phyloP scores from a whole-genome alignment of 2,797 vertebrate genomes.

The Sebastes reedi region DNA sequence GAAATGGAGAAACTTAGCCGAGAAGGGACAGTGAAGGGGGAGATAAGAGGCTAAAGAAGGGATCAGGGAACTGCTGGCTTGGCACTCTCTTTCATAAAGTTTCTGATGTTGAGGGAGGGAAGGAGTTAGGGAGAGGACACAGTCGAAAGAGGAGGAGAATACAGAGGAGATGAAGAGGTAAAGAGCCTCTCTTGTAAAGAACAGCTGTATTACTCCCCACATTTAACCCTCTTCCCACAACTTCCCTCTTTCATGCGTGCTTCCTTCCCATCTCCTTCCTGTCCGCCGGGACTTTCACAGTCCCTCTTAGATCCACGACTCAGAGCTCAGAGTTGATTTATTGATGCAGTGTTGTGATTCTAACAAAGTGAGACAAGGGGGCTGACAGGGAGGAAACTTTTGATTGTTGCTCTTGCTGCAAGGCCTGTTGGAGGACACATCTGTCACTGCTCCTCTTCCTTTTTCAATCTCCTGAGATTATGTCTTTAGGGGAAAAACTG shows the following conservation, averaged over 20 bases:
- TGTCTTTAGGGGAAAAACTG: conserved; percentile 18
- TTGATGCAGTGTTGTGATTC: conserved; percentile 62
- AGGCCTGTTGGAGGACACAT: conserved; percentile 54
- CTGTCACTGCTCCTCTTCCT: conserved; percentile 37
- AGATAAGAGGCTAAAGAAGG: conserved; percentile 59
- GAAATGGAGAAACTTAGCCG: conserved; percentile 29
- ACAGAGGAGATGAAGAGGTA: conserved; percentile 17
- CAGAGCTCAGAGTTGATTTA: conserved; percentile 61
- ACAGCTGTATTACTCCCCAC: conserved; percentile 1
- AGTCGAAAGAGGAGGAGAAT: conserved; percentile 4
- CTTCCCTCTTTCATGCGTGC: conserved; percentile 34
- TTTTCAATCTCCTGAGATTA: conserved; percentile 38
- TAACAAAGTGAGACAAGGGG: conserved; percentile 61
- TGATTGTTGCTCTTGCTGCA: conserved; percentile 37
- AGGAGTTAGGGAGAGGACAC: conserved; percentile 14
- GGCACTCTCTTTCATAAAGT: conserved; percentile 42
- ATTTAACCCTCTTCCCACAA: conserved; percentile 41
- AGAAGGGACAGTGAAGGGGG: conserved; percentile 36
- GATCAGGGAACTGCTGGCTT: conserved; percentile 59
- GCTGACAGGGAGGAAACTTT: conserved; percentile 55
- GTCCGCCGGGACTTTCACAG: conserved; percentile 54
- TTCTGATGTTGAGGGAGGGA: conserved; percentile 41
- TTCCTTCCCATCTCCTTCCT: conserved; percentile 37
- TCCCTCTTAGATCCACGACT: conserved; percentile 49
- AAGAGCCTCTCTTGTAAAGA: conserved; percentile 3